A percentile compares a stretch with the other conserved stretches of the same genome.
Evolutionary conservation across 2,888 invertebrate species (phyloP).

Genomic region (Cotesia congregata): DNA sequence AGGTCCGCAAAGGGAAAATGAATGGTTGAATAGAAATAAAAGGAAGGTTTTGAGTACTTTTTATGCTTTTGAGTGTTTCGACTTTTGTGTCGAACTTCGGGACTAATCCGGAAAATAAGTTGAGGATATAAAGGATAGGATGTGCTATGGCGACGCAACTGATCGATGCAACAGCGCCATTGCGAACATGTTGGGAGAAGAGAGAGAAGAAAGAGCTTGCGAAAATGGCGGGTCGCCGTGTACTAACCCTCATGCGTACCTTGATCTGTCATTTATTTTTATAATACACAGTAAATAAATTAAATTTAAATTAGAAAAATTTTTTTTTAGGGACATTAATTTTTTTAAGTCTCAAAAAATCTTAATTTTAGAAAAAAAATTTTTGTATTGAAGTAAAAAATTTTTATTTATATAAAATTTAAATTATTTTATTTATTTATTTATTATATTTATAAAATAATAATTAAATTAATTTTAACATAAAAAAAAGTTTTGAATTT

Average conservation of each 20-base stretch:
- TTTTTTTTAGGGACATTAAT: background rate
- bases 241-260: constrained; percentile 34
- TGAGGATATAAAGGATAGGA: constrained; percentile 47
- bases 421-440: no score
- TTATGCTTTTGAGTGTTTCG: background rate
- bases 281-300: background rate
- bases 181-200: constrained; percentile 44
- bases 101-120: constrained; percentile 38
- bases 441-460: no score
- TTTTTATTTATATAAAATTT: no score
- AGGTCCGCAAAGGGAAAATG: background rate
- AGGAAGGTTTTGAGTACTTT: background rate
- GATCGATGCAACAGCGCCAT: constrained; percentile 67
- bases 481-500: no score
- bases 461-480: no score
- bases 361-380: no score
- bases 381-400: no score
- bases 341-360: no score
- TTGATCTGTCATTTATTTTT: constrained; percentile 15
- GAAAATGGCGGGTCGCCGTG: constrained; percentile 33
- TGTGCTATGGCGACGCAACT: constrained; percentile 61
- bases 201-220: constrained; percentile 35
- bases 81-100: background rate
- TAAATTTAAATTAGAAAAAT: background rate
- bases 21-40: constrained; percentile 1